Conservation (phyloP, 2,113 vertebrate genomes). For the Amblyopsis rosae region DNA sequence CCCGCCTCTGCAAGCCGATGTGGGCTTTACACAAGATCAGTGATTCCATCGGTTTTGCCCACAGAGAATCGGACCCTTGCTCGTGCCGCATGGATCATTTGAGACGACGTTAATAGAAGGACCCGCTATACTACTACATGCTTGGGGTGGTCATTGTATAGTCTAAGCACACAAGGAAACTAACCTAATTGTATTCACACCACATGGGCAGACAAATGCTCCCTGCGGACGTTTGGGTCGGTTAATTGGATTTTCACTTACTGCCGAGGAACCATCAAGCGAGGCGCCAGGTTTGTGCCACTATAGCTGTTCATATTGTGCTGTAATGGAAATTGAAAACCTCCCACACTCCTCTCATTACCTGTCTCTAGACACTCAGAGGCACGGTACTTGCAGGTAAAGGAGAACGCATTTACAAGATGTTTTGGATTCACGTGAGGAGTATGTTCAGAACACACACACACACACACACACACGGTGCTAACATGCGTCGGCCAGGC, state of each 20-base stretch:
- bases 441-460: neutral
- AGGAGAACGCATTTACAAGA: slow-evolving; percentile 25
- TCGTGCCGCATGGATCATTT: neutral
- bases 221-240: slow-evolving; percentile 59
- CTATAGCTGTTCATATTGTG: slow-evolving; percentile 53
- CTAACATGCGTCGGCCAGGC: neutral
- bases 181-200: slow-evolving; percentile 46
- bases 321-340: slow-evolving; percentile 53
- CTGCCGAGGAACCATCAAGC: slow-evolving; percentile 59
- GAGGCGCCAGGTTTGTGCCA: slow-evolving; percentile 47
- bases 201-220: slow-evolving; percentile 46
- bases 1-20: neutral
- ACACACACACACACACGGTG: neutral
- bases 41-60: slow-evolving; percentile 40
- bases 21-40: slow-evolving; percentile 49
- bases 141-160: slow-evolving; percentile 11
- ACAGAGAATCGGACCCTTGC: slow-evolving; percentile 30
- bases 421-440: slow-evolving; percentile 24
- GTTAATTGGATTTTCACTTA: slow-evolving; percentile 65
- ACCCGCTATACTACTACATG: neutral
- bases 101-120: slow-evolving; percentile 19
- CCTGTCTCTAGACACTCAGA: slow-evolving; percentile 51
- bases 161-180: slow-evolving; percentile 24
- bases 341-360: slow-evolving; percentile 63
- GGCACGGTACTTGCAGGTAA: slow-evolving; percentile 22